Evolutionary conservation across 1,140 invertebrate genomes (phyloP), one percentile per base, ranked within the genome.

Genomic region (Drosophila truncata): DNA sequence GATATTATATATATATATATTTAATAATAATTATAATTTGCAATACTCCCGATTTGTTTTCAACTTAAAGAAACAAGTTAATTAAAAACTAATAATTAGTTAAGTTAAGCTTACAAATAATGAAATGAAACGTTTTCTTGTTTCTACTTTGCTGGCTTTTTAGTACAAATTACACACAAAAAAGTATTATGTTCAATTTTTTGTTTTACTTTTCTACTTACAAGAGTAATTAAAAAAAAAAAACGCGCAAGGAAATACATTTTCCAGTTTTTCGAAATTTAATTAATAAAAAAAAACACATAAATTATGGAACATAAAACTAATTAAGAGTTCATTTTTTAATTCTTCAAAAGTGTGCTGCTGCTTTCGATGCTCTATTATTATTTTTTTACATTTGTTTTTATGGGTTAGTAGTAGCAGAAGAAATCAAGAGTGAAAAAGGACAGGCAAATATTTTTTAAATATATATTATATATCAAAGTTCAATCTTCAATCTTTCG

Each of bases 41-140:
- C 83, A 86, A 86, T 86, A 87, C 83, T 86, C 83, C 83, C 83
- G 83, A 86, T 84, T 86, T 86, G 65, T 82, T 79, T 72, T 82
- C 42, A 75, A 69, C 63, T 78, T 86, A 75, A 75, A 76, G 67
- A 80, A 81, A 23, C 25, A 70, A 75, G 70, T 70, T 64, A 46
- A 55, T 67, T 66, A 66, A 72, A 41, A 49, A 62, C 46, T 79
- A 75, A 64, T 44, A 76, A 72, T 84, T 71, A 71, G 73, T 83
- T 83, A 83, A 85, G 73, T 77, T 77, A 77, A n/a, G 25, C 55
- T 77, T 79, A 86, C 61, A 59, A 59, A 69, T 79, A 80, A 52
- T 75, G 81, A 82, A 86, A 86, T 86, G 78, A 86, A 82, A 86
- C 65, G 75, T 82, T 86, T 86, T 79, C 70, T 83, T 69, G 47